Evolutionary conservation across 2,797 vertebrate species (phyloP).

Genomic region (Microcaecilia unicolor): DNA sequence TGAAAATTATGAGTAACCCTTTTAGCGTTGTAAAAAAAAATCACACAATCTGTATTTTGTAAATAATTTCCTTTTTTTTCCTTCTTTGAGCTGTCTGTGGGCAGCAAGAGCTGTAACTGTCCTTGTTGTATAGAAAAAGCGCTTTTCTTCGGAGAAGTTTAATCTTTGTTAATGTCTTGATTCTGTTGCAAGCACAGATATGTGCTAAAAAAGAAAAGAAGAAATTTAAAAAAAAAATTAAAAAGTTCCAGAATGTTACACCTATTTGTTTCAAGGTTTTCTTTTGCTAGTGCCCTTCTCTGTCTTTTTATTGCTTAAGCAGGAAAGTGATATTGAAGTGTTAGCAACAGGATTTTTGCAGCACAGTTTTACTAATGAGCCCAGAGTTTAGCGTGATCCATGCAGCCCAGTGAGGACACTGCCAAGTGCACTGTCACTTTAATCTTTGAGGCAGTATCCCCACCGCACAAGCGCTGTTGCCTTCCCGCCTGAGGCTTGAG

Average conservation of each 20-base stretch:
- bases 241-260: constrained; percentile 29
- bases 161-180: constrained; percentile 75
- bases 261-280: too few relatives aligned
- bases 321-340: too few relatives aligned
- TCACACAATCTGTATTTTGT: constrained; percentile 70
- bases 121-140: constrained; percentile 74
- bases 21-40: constrained; percentile 74
- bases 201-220: constrained; percentile 55
- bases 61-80: constrained; percentile 81
- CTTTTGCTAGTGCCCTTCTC: too few relatives aligned
- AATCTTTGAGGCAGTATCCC: too few relatives aligned
- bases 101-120: constrained; percentile 59
- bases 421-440: too few relatives aligned
- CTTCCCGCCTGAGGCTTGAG: too few relatives aligned
- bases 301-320: too few relatives aligned
- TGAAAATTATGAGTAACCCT: constrained; percentile 75
- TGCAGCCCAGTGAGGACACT: too few relatives aligned
- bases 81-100: constrained; percentile 74
- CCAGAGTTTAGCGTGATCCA: too few relatives aligned
- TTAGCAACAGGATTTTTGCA: too few relatives aligned
- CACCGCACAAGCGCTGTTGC: too few relatives aligned
- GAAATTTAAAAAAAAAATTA: constrained; percentile 55
- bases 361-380: too few relatives aligned
- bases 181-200: constrained; percentile 67
- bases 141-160: constrained; percentile 76